A percentile compares a stretch with the other conserved stretches of the same genome.
These are phyloP conservation scores for Lochmaea capreae DNA, from an alignment of 2,888 invertebrate genomes.

Conservation along the genomic window DNA sequence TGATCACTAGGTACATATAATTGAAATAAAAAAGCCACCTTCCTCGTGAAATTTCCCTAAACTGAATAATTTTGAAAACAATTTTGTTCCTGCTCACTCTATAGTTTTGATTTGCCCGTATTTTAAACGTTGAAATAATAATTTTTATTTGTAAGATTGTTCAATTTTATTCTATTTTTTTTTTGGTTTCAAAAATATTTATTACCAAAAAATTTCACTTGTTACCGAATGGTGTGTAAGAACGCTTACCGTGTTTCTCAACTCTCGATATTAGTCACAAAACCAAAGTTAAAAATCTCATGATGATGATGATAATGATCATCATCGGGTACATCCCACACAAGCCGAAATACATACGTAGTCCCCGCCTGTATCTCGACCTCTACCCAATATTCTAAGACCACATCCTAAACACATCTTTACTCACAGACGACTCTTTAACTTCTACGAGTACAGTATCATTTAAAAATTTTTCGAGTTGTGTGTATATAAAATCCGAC, in stretches of 20 bases:
- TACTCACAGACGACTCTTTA: conserved; percentile 16
- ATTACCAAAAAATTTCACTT: not conserved
- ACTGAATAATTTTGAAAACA: too few species aligned
- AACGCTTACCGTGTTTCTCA: not conserved
- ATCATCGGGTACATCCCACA: conserved; percentile 52
- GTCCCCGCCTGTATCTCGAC: conserved; percentile 50
- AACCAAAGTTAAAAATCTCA: conserved; percentile 19
- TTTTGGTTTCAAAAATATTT: too few species aligned
- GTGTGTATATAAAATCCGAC: conserved; percentile 64
- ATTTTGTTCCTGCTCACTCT: too few species aligned
- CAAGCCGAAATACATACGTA: conserved; percentile 48
- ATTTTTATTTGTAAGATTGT: too few species aligned
- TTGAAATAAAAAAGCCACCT: too few species aligned
- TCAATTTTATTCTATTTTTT: too few species aligned
- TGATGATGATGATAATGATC: not conserved
- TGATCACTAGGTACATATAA: too few species aligned
- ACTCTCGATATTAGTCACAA: conserved; percentile 12
- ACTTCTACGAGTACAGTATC: conserved; percentile 51
- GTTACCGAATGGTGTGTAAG: not conserved
- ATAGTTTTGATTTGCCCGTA: too few species aligned
- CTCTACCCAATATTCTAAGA: conserved; percentile 15
- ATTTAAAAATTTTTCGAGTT: conserved; percentile 57
- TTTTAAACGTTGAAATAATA: too few species aligned
- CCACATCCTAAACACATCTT: conserved; percentile 25
- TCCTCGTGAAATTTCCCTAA: too few species aligned